Conservation (phyloP, 92 coral and sea anemone genomes). For the Blastomussa wellsi region DNA sequence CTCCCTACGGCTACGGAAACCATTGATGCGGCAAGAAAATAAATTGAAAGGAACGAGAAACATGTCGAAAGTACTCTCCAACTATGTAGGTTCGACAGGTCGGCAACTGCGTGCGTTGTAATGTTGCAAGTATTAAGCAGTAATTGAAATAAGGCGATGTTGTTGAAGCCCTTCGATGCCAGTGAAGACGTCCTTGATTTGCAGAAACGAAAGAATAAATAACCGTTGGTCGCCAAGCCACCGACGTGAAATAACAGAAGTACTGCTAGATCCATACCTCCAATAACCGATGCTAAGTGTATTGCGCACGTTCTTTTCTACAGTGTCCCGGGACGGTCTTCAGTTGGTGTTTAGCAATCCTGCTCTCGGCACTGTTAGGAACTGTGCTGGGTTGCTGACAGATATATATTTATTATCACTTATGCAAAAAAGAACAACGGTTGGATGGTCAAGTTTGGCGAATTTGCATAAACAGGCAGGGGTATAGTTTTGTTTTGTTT, state of each 20-base stretch:
- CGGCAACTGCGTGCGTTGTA: not conserved
- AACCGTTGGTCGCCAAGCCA: conserved; percentile 1
- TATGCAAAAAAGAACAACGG: too few species aligned
- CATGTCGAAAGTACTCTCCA: not conserved
- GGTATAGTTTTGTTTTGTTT: too few species aligned
- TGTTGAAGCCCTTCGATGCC: not conserved
- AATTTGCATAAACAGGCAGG: too few species aligned
- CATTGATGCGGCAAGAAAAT: not conserved
- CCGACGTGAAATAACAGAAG: not conserved
- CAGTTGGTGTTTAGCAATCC: too few species aligned
- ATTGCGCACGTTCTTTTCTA: too few species aligned
- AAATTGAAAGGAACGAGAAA: conserved; percentile 15
- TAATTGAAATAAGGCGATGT: not conserved
- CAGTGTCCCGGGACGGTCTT: too few species aligned
- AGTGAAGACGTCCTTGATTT: not conserved
- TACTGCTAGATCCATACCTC: not conserved
- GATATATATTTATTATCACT: too few species aligned
- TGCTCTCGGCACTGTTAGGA: too few species aligned
- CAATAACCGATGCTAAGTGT: not conserved
- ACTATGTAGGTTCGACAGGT: not conserved
- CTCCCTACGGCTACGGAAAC: not conserved
- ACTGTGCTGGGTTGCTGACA: too few species aligned
- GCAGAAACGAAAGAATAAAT: not conserved
- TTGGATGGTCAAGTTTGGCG: too few species aligned
- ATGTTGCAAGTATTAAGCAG: conserved; percentile 20